These are phyloP conservation scores for Rhizomys pruinosus DNA, from an alignment of 2,113 vertebrate species.

Conservation along the genomic window DNA sequence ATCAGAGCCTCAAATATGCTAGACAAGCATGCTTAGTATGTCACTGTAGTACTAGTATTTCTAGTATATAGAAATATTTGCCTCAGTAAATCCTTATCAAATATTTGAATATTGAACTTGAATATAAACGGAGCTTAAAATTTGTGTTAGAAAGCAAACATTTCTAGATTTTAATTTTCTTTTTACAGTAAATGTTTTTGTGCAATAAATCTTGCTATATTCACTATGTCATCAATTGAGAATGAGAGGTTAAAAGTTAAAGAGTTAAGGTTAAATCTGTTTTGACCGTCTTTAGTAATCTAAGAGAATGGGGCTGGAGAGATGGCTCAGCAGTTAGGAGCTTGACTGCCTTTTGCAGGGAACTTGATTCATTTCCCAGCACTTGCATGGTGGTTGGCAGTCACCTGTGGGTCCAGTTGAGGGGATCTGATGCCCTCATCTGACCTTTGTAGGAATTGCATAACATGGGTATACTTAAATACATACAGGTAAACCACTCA, in stretches of 20 bases:
- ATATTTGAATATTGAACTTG: too few species aligned
- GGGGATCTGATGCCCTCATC: too few species aligned
- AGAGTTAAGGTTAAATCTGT: background rate
- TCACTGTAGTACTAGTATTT: background rate
- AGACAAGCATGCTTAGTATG: background rate
- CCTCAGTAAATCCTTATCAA: background rate
- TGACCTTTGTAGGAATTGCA: too few species aligned
- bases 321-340: too few species aligned
- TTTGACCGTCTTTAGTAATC: background rate
- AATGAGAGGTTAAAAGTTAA: conserved; percentile 18
- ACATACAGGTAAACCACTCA: too few species aligned
- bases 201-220: background rate
- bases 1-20: background rate
- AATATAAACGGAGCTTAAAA: conserved; percentile 2
- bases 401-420: too few species aligned
- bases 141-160: conserved; percentile 10
- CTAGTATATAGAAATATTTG: background rate
- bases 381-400: too few species aligned
- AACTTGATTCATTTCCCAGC: too few species aligned
- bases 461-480: too few species aligned
- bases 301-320: too few species aligned
- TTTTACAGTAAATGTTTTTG: background rate
- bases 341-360: too few species aligned
- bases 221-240: background rate
- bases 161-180: conserved; percentile 34